Base-by-base conservation (phyloP, 2,888 invertebrate genomes). In the Fragum whitleyi region DNA sequence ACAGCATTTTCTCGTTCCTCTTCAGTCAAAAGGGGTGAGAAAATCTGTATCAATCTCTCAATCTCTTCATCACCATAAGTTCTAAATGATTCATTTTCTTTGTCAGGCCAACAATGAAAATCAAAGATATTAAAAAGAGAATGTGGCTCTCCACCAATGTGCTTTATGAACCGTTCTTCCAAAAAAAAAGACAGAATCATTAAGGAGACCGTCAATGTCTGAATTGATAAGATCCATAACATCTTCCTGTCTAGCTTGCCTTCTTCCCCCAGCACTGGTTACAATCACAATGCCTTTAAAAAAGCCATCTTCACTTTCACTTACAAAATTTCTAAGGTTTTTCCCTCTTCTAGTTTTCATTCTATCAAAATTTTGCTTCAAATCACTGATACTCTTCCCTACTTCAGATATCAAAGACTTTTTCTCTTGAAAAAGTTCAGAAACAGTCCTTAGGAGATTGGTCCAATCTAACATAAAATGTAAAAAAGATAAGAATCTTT, bases 321-420 rank as follows among this genome's bases (percentile, higher is more conserved):
- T 11, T 23, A 71, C 2, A 55, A 77, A 71, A 26, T 32, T 47
- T 1, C 71, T 32, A 1, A 71, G 65, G 3, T 26, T 19, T 67
- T 77, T 76, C 26, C 77, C 77, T 32, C 72, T 28, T 62, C 65
- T 77, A 21, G 71, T 53, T 55, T 71, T 77, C 62, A 71, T 77
- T 32, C 51, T 42, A 9, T 26, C 21, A 16, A 77, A 53, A 2
- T 71, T 67, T 11, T 71, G 51, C n/a, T n/a, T n/a, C n/a, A n/a
- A n/a, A n/a, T n/a, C n/a, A n/a, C n/a, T n/a, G n/a, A n/a, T n/a
- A n/a, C 71, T 71, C 32, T 11, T 11, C 19, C 59, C 3, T 47
- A 70, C n/a, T 76, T 70, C 3, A n/a, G 68, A 32, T 42, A 75
- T 69, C 2, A 70, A 36, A n/a, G 69, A 61, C 6, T 51, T 3